phyloP scores from a whole-genome alignment of 2,888 invertebrate species.

The Euzetes globulus region DNA sequence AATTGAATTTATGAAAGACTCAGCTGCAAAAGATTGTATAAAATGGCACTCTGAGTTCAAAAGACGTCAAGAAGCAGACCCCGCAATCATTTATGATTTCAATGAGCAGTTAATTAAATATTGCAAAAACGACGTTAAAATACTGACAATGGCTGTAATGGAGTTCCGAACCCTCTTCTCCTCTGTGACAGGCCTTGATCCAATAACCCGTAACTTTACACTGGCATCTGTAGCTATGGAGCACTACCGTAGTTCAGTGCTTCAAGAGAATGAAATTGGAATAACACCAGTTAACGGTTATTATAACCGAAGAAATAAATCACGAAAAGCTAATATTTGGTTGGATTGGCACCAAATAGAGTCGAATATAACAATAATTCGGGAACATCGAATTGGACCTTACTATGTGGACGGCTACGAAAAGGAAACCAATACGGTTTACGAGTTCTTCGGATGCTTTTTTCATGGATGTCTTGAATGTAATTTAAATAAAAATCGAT shows the following conservation, averaged over 20 bases:
- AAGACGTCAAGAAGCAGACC: too few relatives aligned
- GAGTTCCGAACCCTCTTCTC: constrained; percentile 5
- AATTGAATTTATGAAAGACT: neutral
- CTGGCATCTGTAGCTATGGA: constrained; percentile 20
- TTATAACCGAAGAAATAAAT: neutral
- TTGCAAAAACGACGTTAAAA: constrained; percentile 28
- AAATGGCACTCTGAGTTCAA: neutral
- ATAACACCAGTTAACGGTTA: neutral
- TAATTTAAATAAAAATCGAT: neutral
- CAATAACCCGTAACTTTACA: constrained; percentile 36
- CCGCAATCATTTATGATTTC: too few relatives aligned
- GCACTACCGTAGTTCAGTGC: neutral
- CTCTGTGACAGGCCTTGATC: constrained; percentile 7
- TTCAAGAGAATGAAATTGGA: neutral
- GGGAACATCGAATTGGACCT: constrained; percentile 11
- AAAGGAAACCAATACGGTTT: neutral
- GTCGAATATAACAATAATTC: neutral
- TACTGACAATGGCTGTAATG: neutral
- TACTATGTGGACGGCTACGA: constrained; percentile 27
- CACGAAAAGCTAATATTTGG: constrained; percentile 17
- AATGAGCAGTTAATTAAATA: constrained; percentile 5
- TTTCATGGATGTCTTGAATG: constrained; percentile 27
- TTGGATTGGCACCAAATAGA: constrained; percentile 8
- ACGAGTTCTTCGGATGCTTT: constrained; percentile 27
- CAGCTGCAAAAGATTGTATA: neutral